Evolutionary conservation across 1,140 invertebrate genomes (phyloP).

Genomic region (Polypedilum pembai): DNA sequence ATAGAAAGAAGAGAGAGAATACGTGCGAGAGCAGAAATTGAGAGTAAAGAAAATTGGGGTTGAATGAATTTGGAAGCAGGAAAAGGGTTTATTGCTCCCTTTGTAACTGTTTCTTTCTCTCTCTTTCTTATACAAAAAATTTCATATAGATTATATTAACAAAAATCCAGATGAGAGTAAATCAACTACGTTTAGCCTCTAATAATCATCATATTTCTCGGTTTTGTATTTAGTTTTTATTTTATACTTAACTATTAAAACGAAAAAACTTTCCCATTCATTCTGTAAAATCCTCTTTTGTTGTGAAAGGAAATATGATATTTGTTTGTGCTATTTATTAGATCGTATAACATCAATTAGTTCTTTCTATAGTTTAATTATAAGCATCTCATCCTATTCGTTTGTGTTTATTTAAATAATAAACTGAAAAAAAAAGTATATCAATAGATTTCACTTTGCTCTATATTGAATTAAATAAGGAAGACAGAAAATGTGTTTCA

Average conservation of each 20-base stretch:
- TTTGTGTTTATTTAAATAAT: too few species aligned
- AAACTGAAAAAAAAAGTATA: not conserved
- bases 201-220: conserved; percentile 1
- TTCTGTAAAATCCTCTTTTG: too few species aligned
- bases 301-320: not conserved
- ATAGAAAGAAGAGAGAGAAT: not conserved
- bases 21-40: not conserved
- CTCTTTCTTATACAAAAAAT: not conserved
- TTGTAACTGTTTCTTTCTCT: not conserved
- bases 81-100: conserved; percentile 16
- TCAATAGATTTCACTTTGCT: not conserved
- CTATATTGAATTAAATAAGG: not conserved
- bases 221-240: too few species aligned
- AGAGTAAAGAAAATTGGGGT: not conserved
- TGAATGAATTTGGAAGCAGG: conserved; percentile 10
- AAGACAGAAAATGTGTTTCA: too few species aligned
- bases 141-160: not conserved
- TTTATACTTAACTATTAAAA: too few species aligned
- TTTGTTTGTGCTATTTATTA: not conserved
- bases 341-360: conserved; percentile 13
- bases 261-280: too few species aligned
- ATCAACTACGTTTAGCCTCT: not conserved
- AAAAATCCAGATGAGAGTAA: not conserved
- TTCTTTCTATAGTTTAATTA: not conserved
- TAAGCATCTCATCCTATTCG: too few species aligned